Base-by-base conservation (phyloP, 1,140 invertebrate genomes). In the Lepidurus packardi region DNA sequence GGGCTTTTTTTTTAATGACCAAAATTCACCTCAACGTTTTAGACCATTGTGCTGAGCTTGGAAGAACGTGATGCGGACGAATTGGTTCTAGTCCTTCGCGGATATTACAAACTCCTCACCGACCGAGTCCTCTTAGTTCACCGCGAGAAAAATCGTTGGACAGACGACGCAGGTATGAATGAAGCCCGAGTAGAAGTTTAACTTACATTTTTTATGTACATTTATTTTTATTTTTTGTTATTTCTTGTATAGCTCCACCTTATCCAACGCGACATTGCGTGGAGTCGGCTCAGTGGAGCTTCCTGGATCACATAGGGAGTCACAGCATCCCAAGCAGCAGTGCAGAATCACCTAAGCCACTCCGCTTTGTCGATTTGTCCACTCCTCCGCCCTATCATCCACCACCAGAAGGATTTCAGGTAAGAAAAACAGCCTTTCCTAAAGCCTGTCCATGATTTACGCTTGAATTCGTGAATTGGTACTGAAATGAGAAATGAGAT, bases 61-160 rank as follows among this genome's bases (percentile, higher is more conserved):
- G 92, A 95, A 82, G 93, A 94, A 82, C 87, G 91, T 24, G 94
- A 96, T 85, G 92, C 92, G 0, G 90, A 91, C 78, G 94, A 96
- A 84, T 90, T 95, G 83, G 91, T 93, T 24, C 85, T 93, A 16
- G 90, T 95, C 47, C 87, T 95, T 7, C 89, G 90, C 80, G 94
- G 94, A 76, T 89, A 88, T 82, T 88, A 85, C 81, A 83, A 82
- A 24, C 84, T 89, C 21, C 83, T 87, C 11, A 82, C 83, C n/a
- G 83, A 82, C 76, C 82, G 81, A 75, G 85, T 87, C 53, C 81
- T 92, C 7, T 86, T 88, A 43, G 85, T 92, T 4, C 87, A 91
- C 80, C 86, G 88, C 44, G 89, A 90, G 81, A 85, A 87, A 65
- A 90, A 90, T 81, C 86, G 87, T 1, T 87, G 89, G 81, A 86